Base-by-base conservation (phyloP, 2,888 invertebrate species). In the Anaspis maculata region DNA sequence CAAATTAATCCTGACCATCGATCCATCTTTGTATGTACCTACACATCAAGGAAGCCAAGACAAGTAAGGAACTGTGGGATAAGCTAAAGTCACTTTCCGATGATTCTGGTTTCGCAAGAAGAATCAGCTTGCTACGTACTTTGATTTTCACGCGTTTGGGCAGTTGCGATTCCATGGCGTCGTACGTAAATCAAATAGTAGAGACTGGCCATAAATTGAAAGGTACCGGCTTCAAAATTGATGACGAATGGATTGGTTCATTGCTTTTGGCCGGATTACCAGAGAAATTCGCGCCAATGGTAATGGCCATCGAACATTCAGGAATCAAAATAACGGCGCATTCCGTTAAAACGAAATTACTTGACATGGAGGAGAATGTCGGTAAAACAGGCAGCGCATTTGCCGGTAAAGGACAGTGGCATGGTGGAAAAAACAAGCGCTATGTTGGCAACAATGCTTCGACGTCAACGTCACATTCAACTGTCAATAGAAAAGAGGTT, bases 271-370 rank as follows among this genome's bases (percentile, higher is more conserved):
- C 25, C 7, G 25, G 25, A 9, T 25, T 25, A 10, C 25, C 25
- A 7, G 12, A 25, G 6, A 25, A 25, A 7, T 25, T 9, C 10
- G 12, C 9, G 9, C 25, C 25, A n/a, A 25, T 25, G 25, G 10
- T 25, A 25, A 25, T 25, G 25, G 25, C 25, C 7, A 25, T 25
- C 10, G 25, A 25, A 10, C 25, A 25, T 25, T 25, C 25, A 5
- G 25, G 25, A 7, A 25, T 25, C 6, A 7, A 25, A 5, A 25
- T 25, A 9, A 7, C 25, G 7, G 10, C 25, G 9, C 7, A 25
- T 10, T 5, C 25, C 5, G 10, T 25, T 11, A 25, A 25, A 25
- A n/a, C 9, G 7, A 25, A 25, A 10, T 25, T 25, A 10, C 5
- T 25, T 5, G 25, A 25, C 25, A 25, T 25, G 25, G 19, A 9